Evolutionary conservation across 1,140 invertebrate genomes (phyloP).

Genomic region (Trigoniulus corallinus): DNA sequence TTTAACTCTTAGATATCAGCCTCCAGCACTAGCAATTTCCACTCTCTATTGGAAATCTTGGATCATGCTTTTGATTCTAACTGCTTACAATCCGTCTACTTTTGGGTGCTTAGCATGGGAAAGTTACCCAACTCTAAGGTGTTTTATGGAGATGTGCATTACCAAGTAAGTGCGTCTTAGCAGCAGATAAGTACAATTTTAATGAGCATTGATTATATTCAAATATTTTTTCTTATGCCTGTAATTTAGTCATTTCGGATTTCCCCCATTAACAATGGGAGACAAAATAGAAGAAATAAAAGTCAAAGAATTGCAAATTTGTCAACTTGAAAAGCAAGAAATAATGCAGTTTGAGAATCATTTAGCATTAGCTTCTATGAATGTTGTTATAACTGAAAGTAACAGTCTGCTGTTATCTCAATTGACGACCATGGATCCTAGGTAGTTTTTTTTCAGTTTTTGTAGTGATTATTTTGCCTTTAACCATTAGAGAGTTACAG

Average conservation of each 20-base stretch:
- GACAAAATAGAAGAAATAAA: slow-evolving; percentile 42
- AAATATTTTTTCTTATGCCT: neutral
- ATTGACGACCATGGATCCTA: slow-evolving; percentile 65
- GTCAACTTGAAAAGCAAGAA: slow-evolving; percentile 53
- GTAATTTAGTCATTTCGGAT: slow-evolving; percentile 42
- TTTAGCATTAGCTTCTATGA: slow-evolving; percentile 72
- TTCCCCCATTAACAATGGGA: slow-evolving; percentile 48
- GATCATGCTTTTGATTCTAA: slow-evolving; percentile 72
- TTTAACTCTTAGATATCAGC: slow-evolving; percentile 42
- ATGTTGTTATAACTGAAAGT: slow-evolving; percentile 70
- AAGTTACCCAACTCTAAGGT: slow-evolving; percentile 78
- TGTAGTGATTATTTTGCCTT: neutral
- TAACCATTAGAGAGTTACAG: neutral
- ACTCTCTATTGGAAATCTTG: slow-evolving; percentile 89
- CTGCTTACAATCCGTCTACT: slow-evolving; percentile 74
- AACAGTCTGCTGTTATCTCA: slow-evolving; percentile 65
- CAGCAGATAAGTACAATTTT: neutral
- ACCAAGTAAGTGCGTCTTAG: slow-evolving; percentile 70
- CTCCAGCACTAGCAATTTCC: slow-evolving; percentile 76
- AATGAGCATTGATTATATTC: slow-evolving; percentile 3
- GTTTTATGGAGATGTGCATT: slow-evolving; percentile 93
- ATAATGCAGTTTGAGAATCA: slow-evolving; percentile 88
- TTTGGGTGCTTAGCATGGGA: slow-evolving; percentile 76
- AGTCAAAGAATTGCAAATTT: slow-evolving; percentile 40
- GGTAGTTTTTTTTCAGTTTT: slow-evolving; percentile 16